phyloP scores from a whole-genome alignment of 2,888 invertebrate species.

The Hanleya hanleyi region DNA sequence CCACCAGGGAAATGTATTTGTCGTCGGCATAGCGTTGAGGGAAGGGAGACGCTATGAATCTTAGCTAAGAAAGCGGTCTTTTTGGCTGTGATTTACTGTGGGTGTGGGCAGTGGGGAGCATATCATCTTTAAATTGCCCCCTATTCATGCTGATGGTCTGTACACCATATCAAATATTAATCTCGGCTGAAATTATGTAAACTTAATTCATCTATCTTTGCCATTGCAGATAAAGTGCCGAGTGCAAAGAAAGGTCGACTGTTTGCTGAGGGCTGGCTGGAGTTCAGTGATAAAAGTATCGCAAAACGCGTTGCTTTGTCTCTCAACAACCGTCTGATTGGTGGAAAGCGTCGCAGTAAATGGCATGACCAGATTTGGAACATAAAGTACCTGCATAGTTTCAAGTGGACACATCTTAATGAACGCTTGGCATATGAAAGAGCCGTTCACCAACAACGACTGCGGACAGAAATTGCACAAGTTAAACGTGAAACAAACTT shows the following conservation, averaged over 20 bases:
- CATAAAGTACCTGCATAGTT: conserved; percentile 92
- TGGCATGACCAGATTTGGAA: conserved; percentile 96
- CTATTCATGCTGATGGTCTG: too few relatives aligned
- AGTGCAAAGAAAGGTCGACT: conserved; percentile 36
- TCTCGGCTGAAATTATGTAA: too few relatives aligned
- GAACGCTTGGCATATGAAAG: conserved; percentile 95
- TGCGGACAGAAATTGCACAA: conserved; percentile 90
- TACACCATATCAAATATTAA: too few relatives aligned
- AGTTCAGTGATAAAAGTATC: conserved; percentile 89
- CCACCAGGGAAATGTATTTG: too few relatives aligned
- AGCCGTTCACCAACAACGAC: conserved; percentile 89
- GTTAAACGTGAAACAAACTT: conserved; percentile 88
- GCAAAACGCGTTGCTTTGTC: conserved; percentile 89
- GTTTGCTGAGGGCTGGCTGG: conserved; percentile 91
- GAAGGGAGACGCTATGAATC: too few relatives aligned
- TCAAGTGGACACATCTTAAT: conserved; percentile 96
- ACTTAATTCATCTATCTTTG: too few relatives aligned
- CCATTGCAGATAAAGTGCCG: not conserved
- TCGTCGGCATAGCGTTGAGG: too few relatives aligned
- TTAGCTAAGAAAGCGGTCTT: too few relatives aligned
- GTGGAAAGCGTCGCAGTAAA: conserved; percentile 23
- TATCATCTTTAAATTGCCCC: too few relatives aligned
- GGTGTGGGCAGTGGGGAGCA: too few relatives aligned
- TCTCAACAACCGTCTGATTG: conserved; percentile 83
- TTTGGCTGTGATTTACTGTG: too few relatives aligned